phyloP scores from a whole-genome alignment of 2,888 invertebrate species.

The Drosophila anomelani region DNA sequence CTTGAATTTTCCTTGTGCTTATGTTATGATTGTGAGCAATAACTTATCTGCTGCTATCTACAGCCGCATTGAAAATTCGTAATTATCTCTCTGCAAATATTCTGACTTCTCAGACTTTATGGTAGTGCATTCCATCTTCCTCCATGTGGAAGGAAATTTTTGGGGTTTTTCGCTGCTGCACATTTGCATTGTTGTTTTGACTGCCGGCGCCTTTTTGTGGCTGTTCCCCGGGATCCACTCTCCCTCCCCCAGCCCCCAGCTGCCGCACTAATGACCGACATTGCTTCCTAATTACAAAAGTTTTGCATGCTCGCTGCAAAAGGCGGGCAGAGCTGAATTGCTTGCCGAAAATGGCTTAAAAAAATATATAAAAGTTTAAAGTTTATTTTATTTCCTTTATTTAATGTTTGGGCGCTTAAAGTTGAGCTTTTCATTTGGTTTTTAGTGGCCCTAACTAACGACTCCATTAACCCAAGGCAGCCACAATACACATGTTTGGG shows the following conservation, averaged over 20 bases:
- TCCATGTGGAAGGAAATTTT: slow-evolving; percentile 17
- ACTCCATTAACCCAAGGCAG: slow-evolving; percentile 63
- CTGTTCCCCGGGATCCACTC: slow-evolving; percentile 28
- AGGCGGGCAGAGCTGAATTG: slow-evolving; percentile 13
- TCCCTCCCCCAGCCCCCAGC: slow-evolving; percentile 13
- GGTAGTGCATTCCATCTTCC: slow-evolving; percentile 35
- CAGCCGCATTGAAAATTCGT: background rate
- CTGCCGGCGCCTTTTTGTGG: slow-evolving; percentile 67
- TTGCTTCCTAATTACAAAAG: slow-evolving; percentile 81
- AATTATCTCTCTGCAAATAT: slow-evolving; percentile 22
- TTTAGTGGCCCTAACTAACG: slow-evolving; percentile 57
- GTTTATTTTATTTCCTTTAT: slow-evolving; percentile 76
- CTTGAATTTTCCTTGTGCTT: background rate
- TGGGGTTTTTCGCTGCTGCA: slow-evolving; percentile 38
- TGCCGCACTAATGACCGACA: slow-evolving; percentile 78
- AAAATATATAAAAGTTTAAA: slow-evolving; percentile 55
- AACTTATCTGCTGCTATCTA: background rate
- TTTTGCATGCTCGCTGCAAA: slow-evolving; percentile 71
- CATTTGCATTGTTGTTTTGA: slow-evolving; percentile 78
- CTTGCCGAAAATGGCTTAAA: slow-evolving; percentile 26
- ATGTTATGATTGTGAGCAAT: background rate
- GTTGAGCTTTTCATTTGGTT: slow-evolving; percentile 57
- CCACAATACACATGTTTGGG: slow-evolving; percentile 61
- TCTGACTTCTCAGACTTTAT: background rate
- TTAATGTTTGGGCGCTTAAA: slow-evolving; percentile 68